Base-by-base conservation (phyloP, 2,888 invertebrate genomes). In the Orthosia gracilis region DNA sequence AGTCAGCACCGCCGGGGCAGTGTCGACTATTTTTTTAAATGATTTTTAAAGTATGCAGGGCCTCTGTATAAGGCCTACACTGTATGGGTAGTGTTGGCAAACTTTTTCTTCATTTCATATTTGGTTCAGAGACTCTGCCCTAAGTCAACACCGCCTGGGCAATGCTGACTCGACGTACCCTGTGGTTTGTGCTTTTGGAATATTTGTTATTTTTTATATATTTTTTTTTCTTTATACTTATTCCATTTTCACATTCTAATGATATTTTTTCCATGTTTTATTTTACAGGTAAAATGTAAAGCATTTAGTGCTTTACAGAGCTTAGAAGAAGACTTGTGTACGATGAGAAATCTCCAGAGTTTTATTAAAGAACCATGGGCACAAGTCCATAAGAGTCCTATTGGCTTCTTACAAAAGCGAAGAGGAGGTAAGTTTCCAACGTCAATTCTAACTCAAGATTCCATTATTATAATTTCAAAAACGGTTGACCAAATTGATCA, bases 251-350 rank as follows among this genome's bases (percentile, higher is more conserved):
- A 54, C 49, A 68, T 55, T 52, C 15, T 49, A 61, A 78, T 57
- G 55, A 77, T 55, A 61, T 31, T 12, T 58, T 68, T 83, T 63
- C 13, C 23, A 5, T 79, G 12, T 55, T 61, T 49, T 54, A 40
- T 65, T 50, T 84, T 82, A 18, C 78, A 96, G 96, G 98, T 99
- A 13, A 99, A 99, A 95, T 98, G 98, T 84, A 99, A 99, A 96
- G 99, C 99, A 3, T 99, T 98, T 91, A 98, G 98, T 89, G 99
- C 99, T 18, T 96, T 99, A 54, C 98, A 99, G 91, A 98, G 99
- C 50, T 96, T 99, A 88, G 99, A 99, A 96, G 97, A 98, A 31
- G 99, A 99, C 95, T 96, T 99, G 73, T 98, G 97, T 85, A 98
- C 98, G 66, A 93, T 99, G 82, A 98, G 98, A 55, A 98, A 98